Percentiles rank a stretch among this genome's conserved stretches.
Evolutionary conservation across 1,140 invertebrate genomes (phyloP).

Genomic region (Drosophila prosaltans): DNA sequence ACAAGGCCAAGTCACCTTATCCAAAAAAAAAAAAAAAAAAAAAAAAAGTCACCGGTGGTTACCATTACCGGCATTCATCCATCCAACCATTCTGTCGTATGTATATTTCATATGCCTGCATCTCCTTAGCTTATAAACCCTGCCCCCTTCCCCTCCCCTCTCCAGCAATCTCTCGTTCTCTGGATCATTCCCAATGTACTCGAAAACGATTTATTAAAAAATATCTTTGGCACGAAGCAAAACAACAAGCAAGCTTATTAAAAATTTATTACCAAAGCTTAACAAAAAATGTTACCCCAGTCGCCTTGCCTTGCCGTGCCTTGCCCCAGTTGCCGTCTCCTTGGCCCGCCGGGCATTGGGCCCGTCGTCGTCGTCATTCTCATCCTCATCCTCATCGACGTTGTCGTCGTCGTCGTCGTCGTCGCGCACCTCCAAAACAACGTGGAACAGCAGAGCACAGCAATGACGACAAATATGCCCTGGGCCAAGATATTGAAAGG

Average conservation of each 20-base stretch:
- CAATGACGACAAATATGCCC: slow-evolving; percentile 35
- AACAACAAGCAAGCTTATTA: slow-evolving; percentile 81
- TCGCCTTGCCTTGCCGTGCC: slow-evolving; percentile 34
- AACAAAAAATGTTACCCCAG: slow-evolving; percentile 78
- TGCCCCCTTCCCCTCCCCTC: slow-evolving; percentile 38
- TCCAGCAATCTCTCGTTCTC: slow-evolving; percentile 12
- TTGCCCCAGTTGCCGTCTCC: slow-evolving; percentile 7
- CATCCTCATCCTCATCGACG: neutral
- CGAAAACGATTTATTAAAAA: slow-evolving; percentile 81
- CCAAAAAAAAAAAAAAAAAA: slow-evolving; percentile 1
- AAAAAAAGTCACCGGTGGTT: slow-evolving; percentile 21
- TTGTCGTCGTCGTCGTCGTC: neutral
- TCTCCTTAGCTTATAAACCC: slow-evolving; percentile 22
- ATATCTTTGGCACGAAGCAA: slow-evolving; percentile 73
- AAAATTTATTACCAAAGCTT: slow-evolving; percentile 80
- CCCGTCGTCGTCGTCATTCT: neutral
- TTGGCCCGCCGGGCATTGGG: slow-evolving; percentile 49
- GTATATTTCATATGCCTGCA: slow-evolving; percentile 63
- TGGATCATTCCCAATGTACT: slow-evolving; percentile 75
- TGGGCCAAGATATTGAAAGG: slow-evolving; percentile 76
- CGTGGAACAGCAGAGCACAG: neutral
- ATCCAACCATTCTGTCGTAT: neutral
- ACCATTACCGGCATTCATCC: slow-evolving; percentile 21
- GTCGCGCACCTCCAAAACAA: slow-evolving; percentile 45
- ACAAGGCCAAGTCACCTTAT: slow-evolving; percentile 10